Conservation (phyloP, 2,797 vertebrate genomes). For the Trachops cirrhosus region DNA sequence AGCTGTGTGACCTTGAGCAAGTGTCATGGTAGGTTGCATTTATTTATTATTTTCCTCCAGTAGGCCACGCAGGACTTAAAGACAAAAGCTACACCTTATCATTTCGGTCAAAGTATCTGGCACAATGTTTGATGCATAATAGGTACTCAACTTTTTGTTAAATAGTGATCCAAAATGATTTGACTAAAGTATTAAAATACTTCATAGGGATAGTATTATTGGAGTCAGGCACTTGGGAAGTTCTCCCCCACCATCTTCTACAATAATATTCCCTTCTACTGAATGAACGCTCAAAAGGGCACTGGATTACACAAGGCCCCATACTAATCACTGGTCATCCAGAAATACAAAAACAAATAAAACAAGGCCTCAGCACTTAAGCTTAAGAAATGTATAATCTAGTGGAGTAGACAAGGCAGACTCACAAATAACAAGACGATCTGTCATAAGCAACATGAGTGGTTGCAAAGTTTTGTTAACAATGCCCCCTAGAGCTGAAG, state of each 20-base stretch:
- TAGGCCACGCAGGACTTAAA: neutral
- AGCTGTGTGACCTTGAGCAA: neutral
- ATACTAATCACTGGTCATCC: neutral
- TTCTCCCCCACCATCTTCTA: neutral
- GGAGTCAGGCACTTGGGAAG: neutral
- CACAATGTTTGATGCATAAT: neutral
- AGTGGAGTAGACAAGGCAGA: neutral
- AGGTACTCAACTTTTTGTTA: neutral
- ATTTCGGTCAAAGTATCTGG: neutral
- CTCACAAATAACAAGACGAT: neutral
- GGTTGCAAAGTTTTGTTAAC: neutral
- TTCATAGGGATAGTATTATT: neutral
- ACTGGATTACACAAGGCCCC: neutral
- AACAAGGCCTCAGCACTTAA: neutral
- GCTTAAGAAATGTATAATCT: neutral
- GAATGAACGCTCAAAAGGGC: neutral
- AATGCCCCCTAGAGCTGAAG: neutral
- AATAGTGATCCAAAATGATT: neutral
- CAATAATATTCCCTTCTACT: neutral
- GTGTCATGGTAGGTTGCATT: neutral
- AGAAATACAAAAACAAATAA: neutral
- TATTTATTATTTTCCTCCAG: neutral
- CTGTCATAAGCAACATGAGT: neutral
- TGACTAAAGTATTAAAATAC: neutral
- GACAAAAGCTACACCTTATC: neutral